Percentiles rank a stretch among this genome's conserved stretches.
Evolutionary conservation across 2,888 invertebrate genomes (phyloP).

Genomic region (Strigamia transsilvanica): DNA sequence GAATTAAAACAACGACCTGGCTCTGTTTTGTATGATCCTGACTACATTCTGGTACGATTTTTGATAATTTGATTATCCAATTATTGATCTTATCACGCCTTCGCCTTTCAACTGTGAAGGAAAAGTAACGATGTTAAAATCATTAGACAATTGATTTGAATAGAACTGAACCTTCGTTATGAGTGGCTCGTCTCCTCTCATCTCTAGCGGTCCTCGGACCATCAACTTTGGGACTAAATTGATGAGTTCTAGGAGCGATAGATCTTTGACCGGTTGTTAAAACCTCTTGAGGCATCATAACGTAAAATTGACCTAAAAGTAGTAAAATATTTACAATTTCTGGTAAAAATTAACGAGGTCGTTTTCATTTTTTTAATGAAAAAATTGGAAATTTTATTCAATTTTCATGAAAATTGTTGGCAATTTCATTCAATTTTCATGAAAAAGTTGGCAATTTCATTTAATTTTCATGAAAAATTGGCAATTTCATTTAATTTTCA

Average conservation of each 20-base stretch:
- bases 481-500: no score
- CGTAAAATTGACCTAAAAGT: conserved; percentile 74
- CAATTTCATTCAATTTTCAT: no score
- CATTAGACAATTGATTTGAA: background rate
- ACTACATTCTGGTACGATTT: conserved; percentile 82
- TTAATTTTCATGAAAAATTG: no score
- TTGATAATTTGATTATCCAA: conserved; percentile 93
- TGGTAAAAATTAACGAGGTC: no score
- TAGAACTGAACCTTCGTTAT: conserved; percentile 75
- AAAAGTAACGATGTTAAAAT: conserved; percentile 8
- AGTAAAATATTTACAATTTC: conserved; percentile 56
- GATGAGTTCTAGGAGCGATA: conserved; percentile 62
- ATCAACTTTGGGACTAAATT: conserved; percentile 60
- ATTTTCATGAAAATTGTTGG: no score
- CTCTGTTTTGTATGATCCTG: conserved; percentile 70
- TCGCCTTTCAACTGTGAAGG: conserved; percentile 78
- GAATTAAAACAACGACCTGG: conserved; percentile 64
- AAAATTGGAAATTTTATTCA: no score
- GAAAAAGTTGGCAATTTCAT: no score
- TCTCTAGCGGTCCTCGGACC: conserved; percentile 70
- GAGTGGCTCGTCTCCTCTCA: conserved; percentile 87
- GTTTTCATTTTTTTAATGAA: no score
- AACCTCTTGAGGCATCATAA: conserved; percentile 82
- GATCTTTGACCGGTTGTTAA: conserved; percentile 65
- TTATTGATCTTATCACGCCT: conserved; percentile 95